Evolutionary conservation across 2,797 vertebrate genomes (phyloP).

Genomic region (Aplochiton taeniatus): DNA sequence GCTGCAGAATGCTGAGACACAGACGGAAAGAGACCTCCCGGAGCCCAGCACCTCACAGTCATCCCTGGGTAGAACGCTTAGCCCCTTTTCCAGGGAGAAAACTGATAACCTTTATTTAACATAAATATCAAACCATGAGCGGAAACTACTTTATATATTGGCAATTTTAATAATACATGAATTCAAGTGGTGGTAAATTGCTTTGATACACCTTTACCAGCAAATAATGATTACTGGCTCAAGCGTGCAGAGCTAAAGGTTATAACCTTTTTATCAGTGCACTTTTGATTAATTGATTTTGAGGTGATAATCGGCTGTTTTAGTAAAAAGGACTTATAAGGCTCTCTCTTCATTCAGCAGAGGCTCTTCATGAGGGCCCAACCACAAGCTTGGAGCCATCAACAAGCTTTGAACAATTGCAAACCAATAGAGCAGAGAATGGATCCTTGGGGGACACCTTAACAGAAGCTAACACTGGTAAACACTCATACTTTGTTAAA

Average conservation of each 20-base stretch:
- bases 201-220: too few species aligned
- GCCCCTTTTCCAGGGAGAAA: too few species aligned
- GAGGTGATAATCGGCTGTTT: neutral
- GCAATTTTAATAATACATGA: too few species aligned
- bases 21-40: conserved; percentile 90
- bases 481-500: neutral
- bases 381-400: conserved; percentile 52
- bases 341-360: conserved; percentile 37
- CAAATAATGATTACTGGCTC: too few species aligned
- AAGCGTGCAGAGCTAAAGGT: too few species aligned
- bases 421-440: conserved; percentile 31
- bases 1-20: conserved; percentile 95
- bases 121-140: too few species aligned
- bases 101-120: too few species aligned
- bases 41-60: conserved; percentile 74
- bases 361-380: conserved; percentile 52
- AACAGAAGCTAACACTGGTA: conserved; percentile 62
- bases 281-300: too few species aligned
- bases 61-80: neutral
- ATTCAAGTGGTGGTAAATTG: too few species aligned
- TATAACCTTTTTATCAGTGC: too few species aligned
- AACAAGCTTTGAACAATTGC: conserved; percentile 26
- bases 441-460: conserved; percentile 41
- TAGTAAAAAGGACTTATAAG: neutral
- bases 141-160: too few species aligned